A percentile compares a stretch with the other conserved stretches of the same genome.
Conservation (phyloP, 23 tunicate species). For the Corella eumyota region DNA sequence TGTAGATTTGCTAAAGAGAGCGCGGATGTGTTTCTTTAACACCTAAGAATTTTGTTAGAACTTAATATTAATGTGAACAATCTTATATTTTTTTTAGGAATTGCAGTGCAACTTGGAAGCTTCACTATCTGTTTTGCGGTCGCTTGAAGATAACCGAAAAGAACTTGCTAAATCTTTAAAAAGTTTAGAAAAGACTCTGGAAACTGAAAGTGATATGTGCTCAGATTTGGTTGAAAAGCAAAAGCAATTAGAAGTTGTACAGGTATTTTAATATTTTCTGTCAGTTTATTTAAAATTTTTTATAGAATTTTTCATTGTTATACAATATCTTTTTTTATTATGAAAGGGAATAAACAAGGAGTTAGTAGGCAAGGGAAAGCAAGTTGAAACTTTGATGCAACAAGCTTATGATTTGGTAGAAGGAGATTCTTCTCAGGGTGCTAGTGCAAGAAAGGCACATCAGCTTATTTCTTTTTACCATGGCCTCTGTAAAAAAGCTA, state of each 20-base stretch:
- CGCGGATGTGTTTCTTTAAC: too few relatives aligned
- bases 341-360: constrained; percentile 35
- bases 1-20: too few relatives aligned
- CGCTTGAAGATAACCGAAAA: constrained; percentile 62
- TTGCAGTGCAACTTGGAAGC: constrained; percentile 24
- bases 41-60: too few relatives aligned
- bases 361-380: constrained; percentile 28
- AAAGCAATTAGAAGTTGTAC: constrained; percentile 10
- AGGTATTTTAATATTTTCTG: constrained; percentile 3
- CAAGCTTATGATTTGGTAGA: constrained; percentile 64
- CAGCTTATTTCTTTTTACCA: constrained; percentile 60
- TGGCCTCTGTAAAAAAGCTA: constrained; percentile 61
- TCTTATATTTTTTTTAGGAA: constrained; percentile 39
- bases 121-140: constrained; percentile 44
- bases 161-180: constrained; percentile 35
- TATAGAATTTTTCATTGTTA: too few relatives aligned
- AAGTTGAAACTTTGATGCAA: constrained; percentile 61
- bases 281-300: too few relatives aligned
- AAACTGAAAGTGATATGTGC: constrained; percentile 5
- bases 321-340: too few relatives aligned
- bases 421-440: constrained; percentile 52
- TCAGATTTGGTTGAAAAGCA: constrained; percentile 16
- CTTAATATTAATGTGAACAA: too few relatives aligned
- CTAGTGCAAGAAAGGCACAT: constrained; percentile 55
- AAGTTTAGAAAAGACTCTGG: constrained; percentile 13